These are phyloP conservation scores for Pygoscelis adeliae DNA, from an alignment of 2,113 vertebrate genomes.

Conservation along the genomic window DNA sequence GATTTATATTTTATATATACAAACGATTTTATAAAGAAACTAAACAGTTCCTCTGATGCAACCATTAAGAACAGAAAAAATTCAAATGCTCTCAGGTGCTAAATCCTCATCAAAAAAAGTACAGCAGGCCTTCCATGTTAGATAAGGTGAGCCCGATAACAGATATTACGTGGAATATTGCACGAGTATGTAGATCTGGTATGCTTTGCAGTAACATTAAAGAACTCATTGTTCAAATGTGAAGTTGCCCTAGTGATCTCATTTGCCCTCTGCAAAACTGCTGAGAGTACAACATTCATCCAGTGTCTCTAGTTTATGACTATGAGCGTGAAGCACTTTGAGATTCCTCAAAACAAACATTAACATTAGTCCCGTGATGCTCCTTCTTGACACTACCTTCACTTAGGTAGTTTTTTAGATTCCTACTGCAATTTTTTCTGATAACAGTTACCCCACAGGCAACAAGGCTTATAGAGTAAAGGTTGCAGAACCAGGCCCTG, in stretches of 20 bases:
- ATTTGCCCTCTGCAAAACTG: conserved; percentile 6
- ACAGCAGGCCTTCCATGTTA: background rate
- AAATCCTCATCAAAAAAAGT: background rate
- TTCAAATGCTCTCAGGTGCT: background rate
- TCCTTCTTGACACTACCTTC: background rate
- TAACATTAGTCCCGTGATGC: fast-evolving
- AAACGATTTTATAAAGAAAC: background rate
- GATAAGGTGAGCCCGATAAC: background rate
- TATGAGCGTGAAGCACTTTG: background rate
- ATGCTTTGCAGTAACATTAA: background rate
- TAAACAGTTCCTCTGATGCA: background rate
- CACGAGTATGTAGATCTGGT: background rate
- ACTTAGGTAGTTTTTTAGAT: background rate
- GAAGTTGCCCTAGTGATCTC: background rate
- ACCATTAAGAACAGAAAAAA: background rate
- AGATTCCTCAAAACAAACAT: background rate
- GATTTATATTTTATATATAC: background rate
- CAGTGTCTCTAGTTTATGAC: background rate
- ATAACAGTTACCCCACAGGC: background rate
- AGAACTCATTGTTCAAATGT: background rate
- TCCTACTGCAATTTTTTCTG: background rate
- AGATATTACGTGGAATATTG: background rate
- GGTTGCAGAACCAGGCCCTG: background rate
- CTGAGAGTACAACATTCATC: background rate
- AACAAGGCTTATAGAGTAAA: background rate